These are phyloP conservation scores for Epinephelus moara DNA, from an alignment of 2,113 vertebrate species.

Conservation along the genomic window DNA sequence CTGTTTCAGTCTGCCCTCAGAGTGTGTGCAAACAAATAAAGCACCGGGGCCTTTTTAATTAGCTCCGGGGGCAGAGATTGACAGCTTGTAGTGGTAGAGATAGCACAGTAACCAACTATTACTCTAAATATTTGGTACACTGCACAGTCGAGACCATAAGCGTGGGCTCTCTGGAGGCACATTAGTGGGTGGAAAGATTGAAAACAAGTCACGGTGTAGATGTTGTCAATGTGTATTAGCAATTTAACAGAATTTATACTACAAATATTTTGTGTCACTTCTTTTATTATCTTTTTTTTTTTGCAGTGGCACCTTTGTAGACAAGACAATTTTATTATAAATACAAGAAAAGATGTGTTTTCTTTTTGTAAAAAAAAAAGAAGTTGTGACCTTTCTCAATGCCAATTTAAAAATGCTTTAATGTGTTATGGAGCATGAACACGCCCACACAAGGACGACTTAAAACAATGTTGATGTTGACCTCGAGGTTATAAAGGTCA, in stretches of 20 bases:
- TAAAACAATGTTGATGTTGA: constrained; percentile 67
- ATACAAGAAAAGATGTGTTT: constrained; percentile 5
- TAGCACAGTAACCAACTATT: constrained; percentile 83
- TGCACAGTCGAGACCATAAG: constrained; percentile 71
- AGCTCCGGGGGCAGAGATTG: constrained; percentile 77
- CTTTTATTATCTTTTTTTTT: constrained; percentile 6
- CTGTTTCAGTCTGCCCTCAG: constrained; percentile 74
- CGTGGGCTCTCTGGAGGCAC: constrained; percentile 62
- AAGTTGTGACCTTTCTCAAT: constrained; percentile 57
- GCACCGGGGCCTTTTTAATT: constrained; percentile 81
- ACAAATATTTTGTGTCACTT: constrained; percentile 15
- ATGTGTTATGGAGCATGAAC: constrained; percentile 34
- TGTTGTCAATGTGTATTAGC: constrained; percentile 35
- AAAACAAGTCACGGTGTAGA: constrained; percentile 51
- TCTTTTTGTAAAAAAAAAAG: constrained; percentile 1
- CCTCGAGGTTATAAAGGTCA: constrained; percentile 60
- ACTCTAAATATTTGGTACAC: constrained; percentile 85
- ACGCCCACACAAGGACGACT: constrained; percentile 37
- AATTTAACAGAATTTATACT: constrained; percentile 25
- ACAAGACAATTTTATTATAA: constrained; percentile 44
- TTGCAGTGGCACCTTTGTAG: constrained; percentile 12
- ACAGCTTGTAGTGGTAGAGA: constrained; percentile 75
- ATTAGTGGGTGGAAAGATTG: constrained; percentile 55
- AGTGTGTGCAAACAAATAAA: constrained; percentile 81
- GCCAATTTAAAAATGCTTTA: constrained; percentile 59